Conservation (phyloP, 2,888 invertebrate genomes). For the Drosophila pullipes region DNA sequence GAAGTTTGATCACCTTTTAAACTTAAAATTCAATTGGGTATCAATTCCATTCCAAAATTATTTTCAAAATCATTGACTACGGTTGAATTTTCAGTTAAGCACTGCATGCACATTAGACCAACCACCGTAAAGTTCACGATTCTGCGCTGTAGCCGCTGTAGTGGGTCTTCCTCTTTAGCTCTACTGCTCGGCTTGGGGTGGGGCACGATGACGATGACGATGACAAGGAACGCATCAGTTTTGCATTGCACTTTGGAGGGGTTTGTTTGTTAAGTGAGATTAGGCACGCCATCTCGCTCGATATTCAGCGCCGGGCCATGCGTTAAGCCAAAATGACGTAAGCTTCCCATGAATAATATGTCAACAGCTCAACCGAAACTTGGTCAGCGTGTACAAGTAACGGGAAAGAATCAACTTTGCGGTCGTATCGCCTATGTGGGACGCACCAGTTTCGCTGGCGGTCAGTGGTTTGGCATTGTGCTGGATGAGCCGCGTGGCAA, state of each 20-base stretch:
- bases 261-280: conserved; percentile 45
- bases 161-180: conserved; percentile 4
- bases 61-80: conserved; percentile 17
- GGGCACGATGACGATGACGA: conserved; percentile 44
- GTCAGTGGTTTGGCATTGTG: conserved; percentile 97
- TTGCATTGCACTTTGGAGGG: conserved; percentile 52
- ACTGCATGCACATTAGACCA: conserved; percentile 16
- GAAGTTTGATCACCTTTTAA: not conserved
- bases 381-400: conserved; percentile 78
- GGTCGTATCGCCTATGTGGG: conserved; percentile 97
- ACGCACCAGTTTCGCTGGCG: conserved; percentile 94
- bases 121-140: conserved; percentile 40
- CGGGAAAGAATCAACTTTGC: conserved; percentile 91
- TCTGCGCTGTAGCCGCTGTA: conserved; percentile 55
- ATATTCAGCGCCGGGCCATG: conserved; percentile 29
- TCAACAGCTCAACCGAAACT: conserved; percentile 67
- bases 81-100: conserved; percentile 12
- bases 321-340: conserved; percentile 69
- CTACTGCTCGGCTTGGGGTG: conserved; percentile 39
- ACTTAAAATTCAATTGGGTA: not conserved
- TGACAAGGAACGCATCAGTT: conserved; percentile 53
- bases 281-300: conserved; percentile 60
- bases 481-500: conserved; percentile 97
- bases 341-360: conserved; percentile 64
- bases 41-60: not conserved